These are phyloP conservation scores for Himalopsyche anomala DNA, from an alignment of 2,888 invertebrate genomes.

Conservation along the genomic window DNA sequence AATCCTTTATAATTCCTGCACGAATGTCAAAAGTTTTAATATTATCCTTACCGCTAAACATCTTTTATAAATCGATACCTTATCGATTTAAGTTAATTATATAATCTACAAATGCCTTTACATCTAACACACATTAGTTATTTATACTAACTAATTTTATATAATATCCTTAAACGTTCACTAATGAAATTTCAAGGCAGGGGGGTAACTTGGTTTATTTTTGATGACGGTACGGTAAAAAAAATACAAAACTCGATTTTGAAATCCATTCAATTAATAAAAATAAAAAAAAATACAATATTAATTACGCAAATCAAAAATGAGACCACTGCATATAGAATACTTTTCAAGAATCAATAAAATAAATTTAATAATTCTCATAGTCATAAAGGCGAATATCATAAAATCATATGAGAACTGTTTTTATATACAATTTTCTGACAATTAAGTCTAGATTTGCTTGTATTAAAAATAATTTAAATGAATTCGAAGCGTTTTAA, in stretches of 20 bases:
- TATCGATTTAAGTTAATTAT: neutral
- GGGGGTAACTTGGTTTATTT: conserved; percentile 33
- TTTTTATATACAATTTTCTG: too few relatives aligned
- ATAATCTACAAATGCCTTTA: conserved; percentile 38
- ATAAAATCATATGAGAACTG: too few relatives aligned
- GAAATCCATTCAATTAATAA: neutral
- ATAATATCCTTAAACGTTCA: conserved; percentile 38
- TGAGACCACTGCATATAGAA: neutral
- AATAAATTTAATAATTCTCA: too few relatives aligned
- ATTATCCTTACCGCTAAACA: neutral
- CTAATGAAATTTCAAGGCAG: conserved; percentile 38
- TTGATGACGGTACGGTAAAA: neutral
- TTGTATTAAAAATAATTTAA: conserved; percentile 27
- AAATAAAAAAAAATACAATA: neutral
- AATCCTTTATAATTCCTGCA: conserved; percentile 4
- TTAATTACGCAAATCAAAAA: neutral
- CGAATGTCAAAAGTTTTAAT: neutral
- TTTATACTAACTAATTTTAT: conserved; percentile 17
- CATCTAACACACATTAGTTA: conserved; percentile 19
- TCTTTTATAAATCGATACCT: neutral
- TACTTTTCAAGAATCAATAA: neutral
- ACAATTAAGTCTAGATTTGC: too few relatives aligned
- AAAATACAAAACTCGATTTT: neutral
- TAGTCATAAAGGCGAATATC: too few relatives aligned
- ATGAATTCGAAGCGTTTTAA: neutral